Percentiles rank a stretch among this genome's conserved stretches.
Evolutionary conservation across 2,113 vertebrate genomes (phyloP).

Genomic region (Aspiorhynchus laticeps): DNA sequence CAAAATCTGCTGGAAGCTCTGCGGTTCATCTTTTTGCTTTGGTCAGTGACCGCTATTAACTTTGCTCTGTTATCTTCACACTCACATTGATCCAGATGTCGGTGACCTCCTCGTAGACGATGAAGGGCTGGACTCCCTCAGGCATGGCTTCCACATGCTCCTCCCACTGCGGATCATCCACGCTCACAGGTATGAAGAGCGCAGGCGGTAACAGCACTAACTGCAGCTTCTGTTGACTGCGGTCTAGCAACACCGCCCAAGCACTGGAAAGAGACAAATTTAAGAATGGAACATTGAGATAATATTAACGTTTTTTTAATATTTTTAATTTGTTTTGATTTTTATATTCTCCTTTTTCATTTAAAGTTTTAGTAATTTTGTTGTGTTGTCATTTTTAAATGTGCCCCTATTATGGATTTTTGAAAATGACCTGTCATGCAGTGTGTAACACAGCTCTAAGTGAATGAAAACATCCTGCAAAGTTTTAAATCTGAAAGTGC

Average conservation of each 20-base stretch:
- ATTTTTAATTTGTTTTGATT: neutral
- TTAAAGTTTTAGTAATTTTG: neutral
- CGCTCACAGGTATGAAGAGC: constrained; percentile 85
- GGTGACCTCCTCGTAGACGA: constrained; percentile 93
- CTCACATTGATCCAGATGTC: constrained; percentile 96
- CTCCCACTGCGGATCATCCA: constrained; percentile 80
- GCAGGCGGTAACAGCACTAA: constrained; percentile 87
- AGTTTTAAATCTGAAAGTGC: too few relatives aligned
- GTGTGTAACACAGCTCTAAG: too few relatives aligned
- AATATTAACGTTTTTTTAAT: neutral
- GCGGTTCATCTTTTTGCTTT: neutral
- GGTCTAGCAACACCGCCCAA: constrained; percentile 93
- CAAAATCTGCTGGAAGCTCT: neutral
- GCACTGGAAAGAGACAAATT: constrained; percentile 74
- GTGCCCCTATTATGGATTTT: too few relatives aligned
- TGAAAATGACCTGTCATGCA: too few relatives aligned
- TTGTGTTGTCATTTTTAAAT: too few relatives aligned
- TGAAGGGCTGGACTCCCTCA: constrained; percentile 81
- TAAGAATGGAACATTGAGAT: neutral
- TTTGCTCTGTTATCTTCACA: neutral
- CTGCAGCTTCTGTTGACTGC: constrained; percentile 91
- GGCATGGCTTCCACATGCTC: constrained; percentile 84
- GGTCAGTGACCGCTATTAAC: neutral
- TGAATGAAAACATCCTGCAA: too few relatives aligned
- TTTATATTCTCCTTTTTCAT: neutral